These are phyloP conservation scores for Euphydryas editha DNA, from an alignment of 2,888 invertebrate species.

Conservation along the genomic window DNA sequence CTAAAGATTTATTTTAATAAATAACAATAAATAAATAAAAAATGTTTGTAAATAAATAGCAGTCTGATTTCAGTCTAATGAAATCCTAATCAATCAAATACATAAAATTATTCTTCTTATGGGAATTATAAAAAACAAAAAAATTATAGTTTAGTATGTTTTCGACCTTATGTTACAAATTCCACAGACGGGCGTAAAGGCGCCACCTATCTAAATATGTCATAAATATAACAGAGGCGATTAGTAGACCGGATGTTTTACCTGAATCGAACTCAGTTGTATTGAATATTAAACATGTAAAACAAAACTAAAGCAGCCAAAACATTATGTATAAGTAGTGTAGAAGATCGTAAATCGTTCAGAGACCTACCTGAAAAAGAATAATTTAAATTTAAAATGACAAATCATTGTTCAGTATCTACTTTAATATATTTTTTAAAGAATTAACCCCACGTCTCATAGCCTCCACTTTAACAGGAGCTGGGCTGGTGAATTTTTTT, in stretches of 20 bases:
- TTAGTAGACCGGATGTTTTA: slow-evolving; percentile 33
- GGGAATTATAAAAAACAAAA: background rate
- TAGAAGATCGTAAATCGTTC: background rate
- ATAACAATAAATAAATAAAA: too few relatives aligned
- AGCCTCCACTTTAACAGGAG: too few relatives aligned
- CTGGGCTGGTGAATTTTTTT: too few relatives aligned
- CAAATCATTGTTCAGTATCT: too few relatives aligned
- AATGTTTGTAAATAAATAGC: too few relatives aligned
- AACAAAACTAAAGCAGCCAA: slow-evolving; percentile 5
- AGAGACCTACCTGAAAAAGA: too few relatives aligned
- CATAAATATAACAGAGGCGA: slow-evolving; percentile 23
- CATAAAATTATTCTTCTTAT: too few relatives aligned
- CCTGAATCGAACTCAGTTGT: slow-evolving; percentile 21
- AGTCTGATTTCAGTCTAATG: too few relatives aligned
- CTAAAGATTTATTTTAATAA: too few relatives aligned
- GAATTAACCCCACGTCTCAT: too few relatives aligned
- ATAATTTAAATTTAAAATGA: too few relatives aligned
- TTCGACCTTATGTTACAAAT: slow-evolving; percentile 13
- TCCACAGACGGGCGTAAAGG: slow-evolving; percentile 12
- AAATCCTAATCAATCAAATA: too few relatives aligned
- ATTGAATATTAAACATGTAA: slow-evolving; percentile 24
- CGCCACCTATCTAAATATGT: slow-evolving; percentile 33
- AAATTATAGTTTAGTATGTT: background rate
- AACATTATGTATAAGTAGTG: background rate
- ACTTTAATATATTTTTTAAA: slow-evolving; percentile 22